Conservation (phyloP, 1,140 invertebrate species). For the Centruroides vittatus region DNA sequence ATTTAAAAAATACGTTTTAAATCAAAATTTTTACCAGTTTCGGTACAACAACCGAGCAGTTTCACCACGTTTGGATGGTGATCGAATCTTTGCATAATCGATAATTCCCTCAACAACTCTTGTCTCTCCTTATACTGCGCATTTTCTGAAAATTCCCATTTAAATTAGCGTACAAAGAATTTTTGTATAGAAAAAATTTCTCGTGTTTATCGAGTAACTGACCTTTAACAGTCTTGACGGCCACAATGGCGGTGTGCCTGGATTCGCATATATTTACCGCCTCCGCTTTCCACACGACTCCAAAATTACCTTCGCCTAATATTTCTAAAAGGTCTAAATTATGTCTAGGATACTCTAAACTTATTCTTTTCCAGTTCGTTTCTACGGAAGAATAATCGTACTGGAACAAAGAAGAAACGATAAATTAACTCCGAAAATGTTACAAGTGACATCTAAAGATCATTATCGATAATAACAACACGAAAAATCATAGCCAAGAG, state of each 20-base stretch:
- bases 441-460: too few relatives aligned
- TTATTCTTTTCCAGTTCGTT: conserved; percentile 12
- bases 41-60: conserved; percentile 60
- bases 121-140: conserved; percentile 73
- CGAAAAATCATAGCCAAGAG: too few relatives aligned
- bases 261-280: conserved; percentile 50
- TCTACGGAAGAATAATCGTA: too few relatives aligned
- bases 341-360: conserved; percentile 79
- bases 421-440: too few relatives aligned
- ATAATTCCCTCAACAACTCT: conserved; percentile 65
- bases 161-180: too few relatives aligned
- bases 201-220: not conserved
- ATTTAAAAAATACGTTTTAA: not conserved
- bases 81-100: conserved; percentile 60
- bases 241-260: conserved; percentile 48
- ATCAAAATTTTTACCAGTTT: conserved; percentile 15
- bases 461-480: too few relatives aligned
- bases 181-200: too few relatives aligned
- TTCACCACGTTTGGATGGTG: conserved; percentile 59
- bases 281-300: conserved; percentile 63
- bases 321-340: conserved; percentile 76
- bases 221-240: conserved; percentile 72
- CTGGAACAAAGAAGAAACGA: too few relatives aligned
- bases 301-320: conserved; percentile 84
- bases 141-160: conserved; percentile 44